A percentile compares a stretch with the other conserved stretches of the same genome.
Conservation (phyloP, 2,888 invertebrate genomes). For the Rotaria magnacalcarata region DNA sequence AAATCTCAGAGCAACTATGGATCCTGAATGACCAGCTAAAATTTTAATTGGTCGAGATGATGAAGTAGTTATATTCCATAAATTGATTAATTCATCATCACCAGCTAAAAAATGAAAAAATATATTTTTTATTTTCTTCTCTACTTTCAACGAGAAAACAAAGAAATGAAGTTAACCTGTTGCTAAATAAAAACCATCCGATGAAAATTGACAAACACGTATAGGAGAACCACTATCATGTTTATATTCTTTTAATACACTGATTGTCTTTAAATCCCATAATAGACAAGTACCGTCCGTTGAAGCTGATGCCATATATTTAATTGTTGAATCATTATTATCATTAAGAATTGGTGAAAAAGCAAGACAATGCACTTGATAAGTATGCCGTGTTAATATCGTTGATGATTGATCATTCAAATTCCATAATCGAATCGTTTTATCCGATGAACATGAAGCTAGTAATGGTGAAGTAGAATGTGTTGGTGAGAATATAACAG, state of each 20-base stretch:
- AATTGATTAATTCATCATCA: slow-evolving; percentile 34
- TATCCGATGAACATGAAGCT: slow-evolving; percentile 39
- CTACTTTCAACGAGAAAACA: too few relatives aligned
- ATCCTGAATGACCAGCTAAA: slow-evolving; percentile 9
- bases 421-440: slow-evolving; percentile 40
- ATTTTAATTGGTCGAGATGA: not conserved
- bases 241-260: slow-evolving; percentile 4
- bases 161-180: not conserved
- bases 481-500: not conserved
- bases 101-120: not conserved
- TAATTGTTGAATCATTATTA: not conserved
- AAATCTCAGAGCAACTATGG: slow-evolving; percentile 7
- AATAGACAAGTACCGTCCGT: slow-evolving; percentile 3
- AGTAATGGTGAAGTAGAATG: slow-evolving; percentile 1
- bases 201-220: slow-evolving; percentile 34
- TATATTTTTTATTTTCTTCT: not conserved
- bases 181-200: not conserved
- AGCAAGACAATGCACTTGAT: slow-evolving; percentile 20
- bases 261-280: slow-evolving; percentile 5
- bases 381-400: slow-evolving; percentile 9
- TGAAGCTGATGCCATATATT: slow-evolving; percentile 10
- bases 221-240: slow-evolving; percentile 27
- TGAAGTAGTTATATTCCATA: slow-evolving; percentile 16
- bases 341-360: slow-evolving; percentile 4
- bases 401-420: not conserved